Conservation (phyloP, 37 sponge, comb jelly and placozoan genomes). For the Axinella damicornis region DNA sequence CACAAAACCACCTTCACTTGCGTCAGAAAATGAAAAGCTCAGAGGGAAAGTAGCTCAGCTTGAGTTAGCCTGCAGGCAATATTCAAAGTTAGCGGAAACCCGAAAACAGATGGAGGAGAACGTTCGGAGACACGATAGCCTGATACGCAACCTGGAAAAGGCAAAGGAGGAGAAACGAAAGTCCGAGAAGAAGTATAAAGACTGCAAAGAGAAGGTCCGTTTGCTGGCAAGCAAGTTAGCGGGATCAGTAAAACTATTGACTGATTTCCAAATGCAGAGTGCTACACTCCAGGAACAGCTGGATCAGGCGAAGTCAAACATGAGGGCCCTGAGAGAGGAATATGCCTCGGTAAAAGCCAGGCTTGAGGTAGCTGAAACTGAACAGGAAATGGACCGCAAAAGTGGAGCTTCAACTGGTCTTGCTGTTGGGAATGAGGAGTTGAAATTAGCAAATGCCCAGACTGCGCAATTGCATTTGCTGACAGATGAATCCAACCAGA, state of each 20-base stretch:
- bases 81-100: background rate
- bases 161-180: slow-evolving; percentile 29
- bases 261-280: slow-evolving; percentile 42
- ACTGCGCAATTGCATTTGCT: no score
- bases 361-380: slow-evolving; percentile 34
- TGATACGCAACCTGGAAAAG: slow-evolving; percentile 2
- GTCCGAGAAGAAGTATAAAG: slow-evolving; percentile 36
- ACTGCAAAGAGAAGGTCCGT: slow-evolving; percentile 11
- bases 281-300: slow-evolving; percentile 15
- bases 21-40: slow-evolving; percentile 6
- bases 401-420: no score
- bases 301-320: background rate
- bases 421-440: no score
- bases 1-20: background rate
- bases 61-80: background rate
- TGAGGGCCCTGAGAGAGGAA: slow-evolving; percentile 1
- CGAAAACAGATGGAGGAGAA: slow-evolving; percentile 34
- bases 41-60: slow-evolving; percentile 17
- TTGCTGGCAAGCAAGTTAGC: slow-evolving; percentile 46
- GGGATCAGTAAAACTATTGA: slow-evolving; percentile 30
- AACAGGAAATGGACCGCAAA: background rate
- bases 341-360: slow-evolving; percentile 8
- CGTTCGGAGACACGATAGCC: background rate
- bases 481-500: no score
- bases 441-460: no score